These are phyloP conservation scores for Archegozetes longisetosus DNA, from an alignment of 1,140 invertebrate genomes.

Conservation along the genomic window DNA sequence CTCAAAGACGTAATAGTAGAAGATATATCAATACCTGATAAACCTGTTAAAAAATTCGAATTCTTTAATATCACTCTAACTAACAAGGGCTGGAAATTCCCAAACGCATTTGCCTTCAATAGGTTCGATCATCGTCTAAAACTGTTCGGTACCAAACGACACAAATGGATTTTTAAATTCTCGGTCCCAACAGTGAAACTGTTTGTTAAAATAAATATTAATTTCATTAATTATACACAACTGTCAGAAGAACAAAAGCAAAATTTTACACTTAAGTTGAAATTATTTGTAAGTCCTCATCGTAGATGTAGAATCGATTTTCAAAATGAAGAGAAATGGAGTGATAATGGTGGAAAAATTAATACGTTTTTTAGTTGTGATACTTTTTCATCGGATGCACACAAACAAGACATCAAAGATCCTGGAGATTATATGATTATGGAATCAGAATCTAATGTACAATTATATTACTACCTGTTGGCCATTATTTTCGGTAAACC, in stretches of 20 bases:
- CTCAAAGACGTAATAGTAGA: neutral
- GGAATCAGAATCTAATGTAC: neutral
- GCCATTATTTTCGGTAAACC: conserved; percentile 1
- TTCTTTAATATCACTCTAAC: neutral
- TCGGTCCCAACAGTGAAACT: conserved; percentile 1
- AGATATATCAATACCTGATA: neutral
- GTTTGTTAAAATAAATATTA: conserved; percentile 5
- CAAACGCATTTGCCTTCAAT: conserved; percentile 5
- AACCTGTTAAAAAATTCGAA: neutral
- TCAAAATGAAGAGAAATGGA: neutral
- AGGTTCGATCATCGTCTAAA: neutral
- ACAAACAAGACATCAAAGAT: neutral
- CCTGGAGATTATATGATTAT: conserved; percentile 8
- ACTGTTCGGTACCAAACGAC: neutral
- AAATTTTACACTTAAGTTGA: neutral
- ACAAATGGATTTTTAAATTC: conserved; percentile 9
- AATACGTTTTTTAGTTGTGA: conserved; percentile 4
- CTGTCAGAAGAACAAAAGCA: neutral
- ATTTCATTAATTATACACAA: conserved; percentile 5
- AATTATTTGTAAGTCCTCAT: neutral
- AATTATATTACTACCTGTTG: neutral
- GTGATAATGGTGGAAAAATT: neutral
- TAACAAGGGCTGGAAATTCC: neutral
- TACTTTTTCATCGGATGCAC: neutral
- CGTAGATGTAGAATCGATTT: conserved; percentile 2